These are phyloP conservation scores for Tetragnatha versicolor DNA, from an alignment of 1,140 invertebrate species.

Conservation along the genomic window DNA sequence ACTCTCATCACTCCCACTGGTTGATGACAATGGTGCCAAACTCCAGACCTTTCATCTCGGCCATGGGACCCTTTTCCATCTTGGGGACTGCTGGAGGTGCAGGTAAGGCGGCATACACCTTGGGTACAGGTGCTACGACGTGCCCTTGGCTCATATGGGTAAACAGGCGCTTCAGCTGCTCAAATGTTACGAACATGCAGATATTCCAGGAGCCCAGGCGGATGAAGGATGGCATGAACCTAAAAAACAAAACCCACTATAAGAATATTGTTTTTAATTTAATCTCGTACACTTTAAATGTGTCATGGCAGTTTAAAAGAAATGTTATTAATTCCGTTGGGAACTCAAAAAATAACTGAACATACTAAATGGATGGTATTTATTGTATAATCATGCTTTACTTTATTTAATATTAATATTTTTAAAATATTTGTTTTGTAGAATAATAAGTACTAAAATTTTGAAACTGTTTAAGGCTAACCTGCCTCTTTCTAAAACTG, in stretches of 20 bases:
- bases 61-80: not conserved
- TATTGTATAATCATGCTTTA: no score
- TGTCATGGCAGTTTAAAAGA: not conserved
- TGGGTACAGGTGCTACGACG: slow-evolving; percentile 27
- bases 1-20: slow-evolving; percentile 42
- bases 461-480: no score
- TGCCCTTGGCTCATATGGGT: slow-evolving; percentile 40
- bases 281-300: not conserved
- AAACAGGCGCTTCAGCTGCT: slow-evolving; percentile 71
- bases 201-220: slow-evolving; percentile 78
- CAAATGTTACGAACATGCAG: slow-evolving; percentile 75
- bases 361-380: no score
- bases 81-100: not conserved
- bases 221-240: slow-evolving; percentile 74
- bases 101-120: slow-evolving; percentile 24
- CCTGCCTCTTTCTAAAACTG: no score
- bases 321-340: no score
- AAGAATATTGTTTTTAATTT: not conserved
- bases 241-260: slow-evolving; percentile 62
- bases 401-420: no score
- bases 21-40: slow-evolving; percentile 35
- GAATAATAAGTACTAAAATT: no score
- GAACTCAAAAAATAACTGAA: no score
- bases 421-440: no score
- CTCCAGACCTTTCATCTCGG: not conserved